Conservation (phyloP, 2,888 invertebrate species). For the Timandra comae region DNA sequence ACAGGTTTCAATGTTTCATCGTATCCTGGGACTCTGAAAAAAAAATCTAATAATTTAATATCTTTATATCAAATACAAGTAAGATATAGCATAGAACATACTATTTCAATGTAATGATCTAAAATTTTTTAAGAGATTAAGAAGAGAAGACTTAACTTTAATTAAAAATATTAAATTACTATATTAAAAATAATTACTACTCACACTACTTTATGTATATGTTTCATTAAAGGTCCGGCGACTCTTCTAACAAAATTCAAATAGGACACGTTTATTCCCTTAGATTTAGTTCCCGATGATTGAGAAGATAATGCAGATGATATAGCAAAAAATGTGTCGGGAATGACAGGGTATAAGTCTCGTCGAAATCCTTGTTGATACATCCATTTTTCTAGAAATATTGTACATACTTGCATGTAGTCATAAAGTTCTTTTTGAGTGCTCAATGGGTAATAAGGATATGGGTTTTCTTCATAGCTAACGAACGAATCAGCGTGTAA, state of each 20-base stretch:
- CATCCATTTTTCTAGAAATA: conserved; percentile 67
- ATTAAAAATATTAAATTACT: too few relatives aligned
- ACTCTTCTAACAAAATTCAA: conserved; percentile 58
- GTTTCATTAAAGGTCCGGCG: conserved; percentile 63
- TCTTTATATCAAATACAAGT: too few relatives aligned
- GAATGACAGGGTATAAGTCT: conserved; percentile 62
- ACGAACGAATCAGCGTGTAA: conserved; percentile 44
- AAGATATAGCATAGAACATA: too few relatives aligned
- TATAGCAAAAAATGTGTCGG: conserved; percentile 60
- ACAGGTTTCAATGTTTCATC: conserved; percentile 50
- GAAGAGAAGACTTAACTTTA: too few relatives aligned
- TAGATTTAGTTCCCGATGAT: conserved; percentile 38
- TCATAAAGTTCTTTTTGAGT: conserved; percentile 41
- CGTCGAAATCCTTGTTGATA: conserved; percentile 67
- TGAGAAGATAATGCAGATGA: conserved; percentile 43
- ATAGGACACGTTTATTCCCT: conserved; percentile 59
- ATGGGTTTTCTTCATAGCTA: conserved; percentile 43
- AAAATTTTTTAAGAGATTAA: too few relatives aligned
- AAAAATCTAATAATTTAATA: neutral
- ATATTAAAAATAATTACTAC: too few relatives aligned
- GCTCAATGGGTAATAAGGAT: conserved; percentile 53
- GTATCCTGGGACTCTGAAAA: conserved; percentile 36
- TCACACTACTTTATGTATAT: conserved; percentile 53
- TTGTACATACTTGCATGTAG: conserved; percentile 45
- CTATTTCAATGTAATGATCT: too few relatives aligned